Evolutionary conservation across 2,888 invertebrate species (phyloP), one percentile per base, ranked within the genome.

Genomic region (Thymelicus sylvestris): DNA sequence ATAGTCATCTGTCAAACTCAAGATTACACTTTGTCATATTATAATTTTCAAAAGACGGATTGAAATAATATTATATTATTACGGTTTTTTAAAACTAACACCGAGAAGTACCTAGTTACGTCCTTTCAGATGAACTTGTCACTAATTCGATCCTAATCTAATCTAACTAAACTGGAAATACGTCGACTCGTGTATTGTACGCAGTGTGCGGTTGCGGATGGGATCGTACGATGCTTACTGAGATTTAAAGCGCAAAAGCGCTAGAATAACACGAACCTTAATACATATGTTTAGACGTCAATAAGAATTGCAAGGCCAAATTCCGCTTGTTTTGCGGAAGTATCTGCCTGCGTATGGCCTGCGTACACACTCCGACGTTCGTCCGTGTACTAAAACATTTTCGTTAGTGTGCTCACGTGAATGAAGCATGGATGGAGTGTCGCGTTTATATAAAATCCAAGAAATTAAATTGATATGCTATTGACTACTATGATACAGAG

Each of bases 341-440:
- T 50, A 60, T 57, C 47, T 63, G 62, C 48, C 41, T 39, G 50
- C 19, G 19, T 19, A 19, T 44, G 31, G 62, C 19, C 39, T 41
- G 41, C 60, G 7, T 63, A 47, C 47, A 31, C 63, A 62, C 24
- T 24, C 64, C n/a, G n/a, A 61, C 19, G 44, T 24, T 48, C 62
- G 62, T 63, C 48, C 38, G 47, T 64, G 63, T 69, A 72, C 66
- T 69, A 67, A 73, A 72, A 44, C 63, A 74, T 73, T 77, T 77
- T 76, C 75, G 73, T 66, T 73, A 74, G 74, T 74, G 75, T 72
- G 70, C 72, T 74, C 71, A 74, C 77, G 78, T 79, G 77, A 77
- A 78, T 75, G 74, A 66, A 74, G 73, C 74, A 74, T 76, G 73
- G 66, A 72, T 75, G 74, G 67, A 73, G 72, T 71, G 71, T 66